Conservation (phyloP, 2,797 vertebrate species). For the Spinibarbus caldwelli region DNA sequence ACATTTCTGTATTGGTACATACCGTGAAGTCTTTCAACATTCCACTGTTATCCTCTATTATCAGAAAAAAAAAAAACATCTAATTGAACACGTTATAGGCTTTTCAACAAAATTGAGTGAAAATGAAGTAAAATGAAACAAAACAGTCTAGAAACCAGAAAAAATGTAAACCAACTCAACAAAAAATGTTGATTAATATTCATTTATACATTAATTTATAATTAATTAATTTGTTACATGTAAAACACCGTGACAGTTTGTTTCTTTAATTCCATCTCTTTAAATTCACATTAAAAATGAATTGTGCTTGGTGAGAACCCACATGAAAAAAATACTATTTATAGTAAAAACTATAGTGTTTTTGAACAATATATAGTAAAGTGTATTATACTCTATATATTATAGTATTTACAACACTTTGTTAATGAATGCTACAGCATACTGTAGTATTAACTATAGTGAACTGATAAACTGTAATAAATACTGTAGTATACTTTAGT, state of each 20-base stretch:
- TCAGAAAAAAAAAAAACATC: rapidly evolving
- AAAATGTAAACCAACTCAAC: neutral
- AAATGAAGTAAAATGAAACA: neutral
- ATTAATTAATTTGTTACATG: neutral
- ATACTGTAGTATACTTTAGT: too few species aligned
- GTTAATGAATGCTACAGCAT: too few species aligned
- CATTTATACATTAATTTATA: neutral
- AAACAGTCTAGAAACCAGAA: neutral
- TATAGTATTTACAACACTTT: too few species aligned
- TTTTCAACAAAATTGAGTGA: neutral
- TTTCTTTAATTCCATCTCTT: neutral
- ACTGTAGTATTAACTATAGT: too few species aligned
- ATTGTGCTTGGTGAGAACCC: neutral
- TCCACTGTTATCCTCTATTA: neutral
- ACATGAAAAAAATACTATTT: too few species aligned
- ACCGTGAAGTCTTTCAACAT: neutral
- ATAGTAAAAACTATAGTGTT: too few species aligned
- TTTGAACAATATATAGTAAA: too few species aligned
- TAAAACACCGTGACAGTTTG: neutral
- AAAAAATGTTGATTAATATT: neutral
- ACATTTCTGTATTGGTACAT: neutral
- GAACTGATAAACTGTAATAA: too few species aligned
- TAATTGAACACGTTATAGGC: neutral
- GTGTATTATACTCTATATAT: too few species aligned
- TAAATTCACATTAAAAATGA: neutral